phyloP scores from a whole-genome alignment of 2,797 vertebrate species.

The Nothura maculosa region DNA sequence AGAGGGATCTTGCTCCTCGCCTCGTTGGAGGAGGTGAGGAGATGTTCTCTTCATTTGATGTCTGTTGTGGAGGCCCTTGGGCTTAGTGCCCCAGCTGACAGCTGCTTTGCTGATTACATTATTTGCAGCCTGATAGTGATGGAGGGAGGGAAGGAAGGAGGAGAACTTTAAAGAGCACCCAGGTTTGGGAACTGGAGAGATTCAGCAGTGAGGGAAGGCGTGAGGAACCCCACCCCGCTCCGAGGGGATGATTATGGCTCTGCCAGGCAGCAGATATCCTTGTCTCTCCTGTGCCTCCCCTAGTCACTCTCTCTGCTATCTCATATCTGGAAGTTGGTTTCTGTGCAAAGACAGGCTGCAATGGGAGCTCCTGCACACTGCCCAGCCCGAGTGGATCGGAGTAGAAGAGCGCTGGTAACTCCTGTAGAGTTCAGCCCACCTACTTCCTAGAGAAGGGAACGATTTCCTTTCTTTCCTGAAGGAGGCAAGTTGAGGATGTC shows the following conservation, averaged over 20 bases:
- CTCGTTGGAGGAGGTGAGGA: neutral
- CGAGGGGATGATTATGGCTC: neutral
- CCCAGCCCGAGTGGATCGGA: neutral
- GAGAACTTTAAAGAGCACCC: neutral
- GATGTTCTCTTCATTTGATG: neutral
- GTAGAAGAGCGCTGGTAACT: neutral
- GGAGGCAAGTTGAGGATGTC: neutral
- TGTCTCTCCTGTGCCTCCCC: neutral
- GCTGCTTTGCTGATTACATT: neutral
- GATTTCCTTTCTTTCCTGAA: neutral
- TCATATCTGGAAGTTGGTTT: neutral
- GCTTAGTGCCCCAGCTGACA: neutral
- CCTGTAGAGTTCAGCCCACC: neutral
- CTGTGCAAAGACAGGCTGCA: neutral
- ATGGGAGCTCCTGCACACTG: neutral
- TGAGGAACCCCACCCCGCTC: neutral
- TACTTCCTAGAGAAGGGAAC: neutral
- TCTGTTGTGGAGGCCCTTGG: neutral
- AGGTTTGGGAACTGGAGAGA: neutral
- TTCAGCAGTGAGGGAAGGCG: neutral
- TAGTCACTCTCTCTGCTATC: neutral
- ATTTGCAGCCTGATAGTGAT: neutral
- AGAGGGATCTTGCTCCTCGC: neutral
- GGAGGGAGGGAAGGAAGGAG: neutral
- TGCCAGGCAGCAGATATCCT: neutral